phyloP scores from a whole-genome alignment of 1,140 invertebrate species.

The Drosophila bifasciata region DNA sequence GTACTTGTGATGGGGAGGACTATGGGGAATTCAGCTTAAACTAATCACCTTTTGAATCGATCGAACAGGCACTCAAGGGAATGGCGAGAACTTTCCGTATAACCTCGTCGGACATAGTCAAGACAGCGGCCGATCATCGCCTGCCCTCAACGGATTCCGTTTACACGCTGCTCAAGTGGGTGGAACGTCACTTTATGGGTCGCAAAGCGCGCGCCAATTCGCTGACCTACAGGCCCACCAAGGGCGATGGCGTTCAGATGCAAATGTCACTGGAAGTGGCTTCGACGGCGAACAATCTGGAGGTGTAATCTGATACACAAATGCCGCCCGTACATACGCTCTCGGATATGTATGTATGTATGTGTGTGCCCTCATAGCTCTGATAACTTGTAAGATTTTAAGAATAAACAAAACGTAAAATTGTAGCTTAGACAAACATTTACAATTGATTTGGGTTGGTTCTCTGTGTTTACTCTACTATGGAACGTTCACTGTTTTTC shows the following conservation, averaged over 20 bases:
- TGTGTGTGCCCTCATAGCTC: constrained; percentile 33
- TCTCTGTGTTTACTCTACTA: constrained; percentile 59
- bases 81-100: constrained; percentile 96
- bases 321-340: constrained; percentile 6
- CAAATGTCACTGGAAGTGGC: constrained; percentile 88
- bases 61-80: constrained; percentile 90
- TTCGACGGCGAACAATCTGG: constrained; percentile 73
- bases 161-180: constrained; percentile 94
- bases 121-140: constrained; percentile 93
- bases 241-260: constrained; percentile 88
- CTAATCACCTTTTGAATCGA: not conserved
- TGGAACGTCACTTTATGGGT: constrained; percentile 91
- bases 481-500: constrained; percentile 64
- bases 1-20: too few species aligned
- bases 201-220: constrained; percentile 88
- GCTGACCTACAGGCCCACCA: constrained; percentile 86
- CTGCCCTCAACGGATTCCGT: constrained; percentile 94
- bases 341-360: constrained; percentile 16
- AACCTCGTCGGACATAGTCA: constrained; percentile 92
- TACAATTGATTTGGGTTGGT: constrained; percentile 57
- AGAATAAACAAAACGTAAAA: constrained; percentile 57
- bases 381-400: constrained; percentile 70
- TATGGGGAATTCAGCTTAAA: not conserved
- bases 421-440: constrained; percentile 56
- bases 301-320: constrained; percentile 48